Evolutionary conservation across 2,113 vertebrate genomes (phyloP).

Genomic region (Apodemus speciosus): DNA sequence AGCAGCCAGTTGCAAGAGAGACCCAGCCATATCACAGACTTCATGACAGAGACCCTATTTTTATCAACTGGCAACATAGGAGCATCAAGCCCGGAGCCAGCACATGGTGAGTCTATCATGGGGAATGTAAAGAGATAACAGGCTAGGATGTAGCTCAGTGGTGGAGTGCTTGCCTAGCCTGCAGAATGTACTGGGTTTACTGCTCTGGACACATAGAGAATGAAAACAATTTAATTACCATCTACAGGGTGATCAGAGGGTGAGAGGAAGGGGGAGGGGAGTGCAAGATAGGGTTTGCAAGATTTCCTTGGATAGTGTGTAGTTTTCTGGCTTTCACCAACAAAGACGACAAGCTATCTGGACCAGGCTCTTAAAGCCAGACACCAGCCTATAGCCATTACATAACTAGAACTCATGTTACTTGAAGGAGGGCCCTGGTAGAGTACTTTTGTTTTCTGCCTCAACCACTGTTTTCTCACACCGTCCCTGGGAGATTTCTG

Average conservation of each 20-base stretch:
- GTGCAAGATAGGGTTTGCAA: not conserved
- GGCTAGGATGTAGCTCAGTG: not conserved
- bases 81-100: not conserved
- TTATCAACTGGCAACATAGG: not conserved
- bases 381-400: not conserved
- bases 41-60: not conserved
- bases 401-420: not conserved
- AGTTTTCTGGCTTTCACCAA: conserved; percentile 37
- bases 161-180: not conserved
- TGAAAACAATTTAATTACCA: not conserved
- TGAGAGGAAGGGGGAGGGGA: not conserved
- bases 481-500: not conserved
- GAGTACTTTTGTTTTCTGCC: not conserved
- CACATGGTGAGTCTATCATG: not conserved
- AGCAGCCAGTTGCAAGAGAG: not conserved
- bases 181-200: not conserved
- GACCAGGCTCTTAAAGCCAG: not conserved
- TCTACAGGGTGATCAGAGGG: not conserved
- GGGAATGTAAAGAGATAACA: not conserved
- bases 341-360: not conserved
- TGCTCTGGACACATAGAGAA: not conserved
- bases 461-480: not conserved
- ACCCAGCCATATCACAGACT: no score
- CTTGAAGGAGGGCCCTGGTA: not conserved
- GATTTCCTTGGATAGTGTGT: conserved; percentile 3